These are phyloP conservation scores for Blastobasis adustella DNA, from an alignment of 2,888 invertebrate genomes.

Conservation along the genomic window DNA sequence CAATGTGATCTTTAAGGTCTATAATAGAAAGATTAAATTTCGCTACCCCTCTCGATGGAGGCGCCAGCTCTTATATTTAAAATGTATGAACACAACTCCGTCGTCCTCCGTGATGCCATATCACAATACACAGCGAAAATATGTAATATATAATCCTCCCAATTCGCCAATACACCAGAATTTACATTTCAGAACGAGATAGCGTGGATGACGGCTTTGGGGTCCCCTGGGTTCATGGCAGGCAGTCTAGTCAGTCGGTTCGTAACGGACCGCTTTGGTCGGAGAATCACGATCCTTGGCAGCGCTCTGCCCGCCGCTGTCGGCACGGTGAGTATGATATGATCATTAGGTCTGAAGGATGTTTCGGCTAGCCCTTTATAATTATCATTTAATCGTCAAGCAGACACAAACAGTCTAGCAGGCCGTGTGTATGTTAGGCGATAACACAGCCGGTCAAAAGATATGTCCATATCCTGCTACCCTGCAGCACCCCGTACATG, in stretches of 20 bases:
- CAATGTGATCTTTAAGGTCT: no score
- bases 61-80: no score
- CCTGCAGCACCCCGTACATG: not conserved
- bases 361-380: no score
- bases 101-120: no score
- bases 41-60: no score
- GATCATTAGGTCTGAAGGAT: not conserved
- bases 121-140: no score
- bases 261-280: slow-evolving; percentile 44
- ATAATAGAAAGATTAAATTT: no score
- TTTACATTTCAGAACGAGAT: slow-evolving; percentile 35
- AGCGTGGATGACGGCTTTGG: slow-evolving; percentile 44
- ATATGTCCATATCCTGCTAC: not conserved
- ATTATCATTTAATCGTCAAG: not conserved
- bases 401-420: not conserved
- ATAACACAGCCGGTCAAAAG: not conserved
- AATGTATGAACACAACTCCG: no score
- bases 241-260: slow-evolving; percentile 47
- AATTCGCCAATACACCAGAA: not conserved
- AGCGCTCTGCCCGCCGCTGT: slow-evolving; percentile 37
- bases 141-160: no score
- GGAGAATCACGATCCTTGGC: slow-evolving; percentile 39
- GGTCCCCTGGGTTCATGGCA: slow-evolving; percentile 44
- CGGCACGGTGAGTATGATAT: slow-evolving; percentile 38
- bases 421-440: not conserved